Evolutionary conservation across 2,888 invertebrate genomes (phyloP), one percentile per base, ranked within the genome.

Genomic region (Bellardia bayeri): DNA sequence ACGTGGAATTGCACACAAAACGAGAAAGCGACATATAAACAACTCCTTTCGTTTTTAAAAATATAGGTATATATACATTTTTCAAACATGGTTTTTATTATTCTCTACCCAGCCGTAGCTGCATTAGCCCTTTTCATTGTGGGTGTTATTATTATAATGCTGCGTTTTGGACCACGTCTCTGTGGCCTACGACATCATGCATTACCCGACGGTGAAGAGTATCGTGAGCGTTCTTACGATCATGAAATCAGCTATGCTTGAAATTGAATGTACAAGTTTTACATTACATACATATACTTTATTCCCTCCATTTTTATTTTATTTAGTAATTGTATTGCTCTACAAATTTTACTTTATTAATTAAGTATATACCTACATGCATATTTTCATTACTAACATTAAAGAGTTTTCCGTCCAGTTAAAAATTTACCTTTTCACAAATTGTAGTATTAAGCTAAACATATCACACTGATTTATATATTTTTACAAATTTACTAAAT

Each of bases 11-110:
- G 87, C 96, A 97, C 88, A 79, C 87, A 58, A 97, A 97, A 92
- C 95, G 97, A 76, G 97, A 97, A 92, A 97, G 97, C 92, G 97
- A 97, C 90, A 97, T 97, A 89, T 97, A 95, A 95, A 90, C 6
- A 45, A 1, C 1, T 58, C 64, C 1, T 58, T 69, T 45, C n/a
- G n/a, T 49, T 71, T 51, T 30, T 11, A 23, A 23, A 23, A 23
- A 23, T 23, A 23, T 23, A 23, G 33, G 33, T 13, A 14, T 14
- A 61, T 16, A 30, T 16, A 63, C 68, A 84, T 23, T 45, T 66
- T 82, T 68, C 33, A 51, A 92, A 90, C 75, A 96, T 96, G 96
- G 95, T 95, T 90, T 95, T 97, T 90, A 95, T 97, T 89, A 94
- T 97, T 86, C 95, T 97, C 89, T 98, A 97, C 95, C 98, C 98